Base-by-base conservation (phyloP, 1,140 invertebrate species). In the Theocolax elegans region DNA sequence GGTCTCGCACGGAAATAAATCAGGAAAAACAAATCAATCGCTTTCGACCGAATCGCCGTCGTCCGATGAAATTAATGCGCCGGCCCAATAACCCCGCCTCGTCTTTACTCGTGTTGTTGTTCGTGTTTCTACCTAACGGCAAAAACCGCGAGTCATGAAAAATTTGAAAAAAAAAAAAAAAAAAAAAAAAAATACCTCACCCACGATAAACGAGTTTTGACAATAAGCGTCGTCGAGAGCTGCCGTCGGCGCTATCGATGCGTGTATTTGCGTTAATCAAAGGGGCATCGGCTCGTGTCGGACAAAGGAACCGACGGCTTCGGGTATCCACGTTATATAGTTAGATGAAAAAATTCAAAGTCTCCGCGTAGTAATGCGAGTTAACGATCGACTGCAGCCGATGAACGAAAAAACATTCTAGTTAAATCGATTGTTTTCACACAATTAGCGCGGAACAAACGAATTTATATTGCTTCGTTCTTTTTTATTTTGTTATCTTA, bases 161-260 rank as follows among this genome's bases (percentile, higher is more conserved):
- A 56, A 54, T 54, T 67, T 15, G 56, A 27, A 51, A 3, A 23
- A 19, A 51, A 53, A 40, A 35, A 54, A 23, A 44, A 54, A 42
- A n/a, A 54, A 27, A 54, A 42, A 48, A 63, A 27, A 63, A 6
- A 35, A 48, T n/a, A 48, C 3, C 19, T n/a, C 48, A 27, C 31
- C 9, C 31, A 27, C 67, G 67, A 69, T 69, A 69, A 69, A 69
- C 40, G 58, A 58, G 48, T 62, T 69, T 53, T 49, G 58, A 54
- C 58, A 60, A 69, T 69, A 62, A 69, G 54, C 56, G 56, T 67
- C 42, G 42, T 13, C 17, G n/a, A 17, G n/a, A n/a, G n/a, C n/a
- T n/a, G n/a, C n/a, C 23, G 49, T 10, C 19, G 15, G 2, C 53
- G n/a, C 12, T 56, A 56, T 56, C 53, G 53, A 56, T 56, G 53